Percentiles rank a stretch among this genome's conserved stretches.
Conservation (phyloP, 2,113 vertebrate genomes). For the Labrus mixtus region DNA sequence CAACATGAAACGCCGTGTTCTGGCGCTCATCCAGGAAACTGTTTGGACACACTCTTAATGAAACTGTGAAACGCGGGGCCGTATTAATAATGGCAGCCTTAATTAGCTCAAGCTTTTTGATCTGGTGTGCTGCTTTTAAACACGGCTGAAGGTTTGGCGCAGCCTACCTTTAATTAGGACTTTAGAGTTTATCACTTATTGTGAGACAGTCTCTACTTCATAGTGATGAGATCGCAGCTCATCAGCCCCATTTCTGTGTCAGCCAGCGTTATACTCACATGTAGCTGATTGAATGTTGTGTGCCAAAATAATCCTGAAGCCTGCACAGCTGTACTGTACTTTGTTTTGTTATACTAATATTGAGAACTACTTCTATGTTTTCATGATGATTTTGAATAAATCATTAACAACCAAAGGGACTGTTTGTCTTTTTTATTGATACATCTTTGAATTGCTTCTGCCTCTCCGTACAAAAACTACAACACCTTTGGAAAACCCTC, state of each 20-base stretch:
- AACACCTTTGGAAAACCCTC: no score
- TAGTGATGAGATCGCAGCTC: conserved; percentile 3
- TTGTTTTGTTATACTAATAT: conserved; percentile 26
- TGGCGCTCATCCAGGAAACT: conserved; percentile 28
- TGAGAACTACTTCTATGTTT: conserved; percentile 45
- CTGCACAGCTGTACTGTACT: conserved; percentile 25
- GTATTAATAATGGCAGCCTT: conserved; percentile 38
- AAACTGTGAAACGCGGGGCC: conserved; percentile 21
- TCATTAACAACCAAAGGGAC: conserved; percentile 5
- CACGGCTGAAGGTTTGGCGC: conserved; percentile 24
- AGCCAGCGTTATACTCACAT: not conserved
- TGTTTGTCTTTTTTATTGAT: not conserved
- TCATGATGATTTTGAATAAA: conserved; percentile 46
- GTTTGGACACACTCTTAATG: conserved; percentile 40
- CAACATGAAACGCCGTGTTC: not conserved
- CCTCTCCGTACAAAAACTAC: not conserved
- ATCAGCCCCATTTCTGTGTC: conserved; percentile 15
- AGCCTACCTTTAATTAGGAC: conserved; percentile 55
- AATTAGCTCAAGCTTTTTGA: conserved; percentile 61
- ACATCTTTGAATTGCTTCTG: not conserved
- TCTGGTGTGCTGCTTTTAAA: conserved; percentile 46
- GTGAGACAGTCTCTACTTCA: conserved; percentile 14
- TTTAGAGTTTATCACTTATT: conserved; percentile 29
- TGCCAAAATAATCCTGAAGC: conserved; percentile 53
- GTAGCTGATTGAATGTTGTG: conserved; percentile 6